Percentiles rank a stretch among this genome's conserved stretches.
Conservation (phyloP, 2,797 vertebrate species). For the Anas bernieri region DNA sequence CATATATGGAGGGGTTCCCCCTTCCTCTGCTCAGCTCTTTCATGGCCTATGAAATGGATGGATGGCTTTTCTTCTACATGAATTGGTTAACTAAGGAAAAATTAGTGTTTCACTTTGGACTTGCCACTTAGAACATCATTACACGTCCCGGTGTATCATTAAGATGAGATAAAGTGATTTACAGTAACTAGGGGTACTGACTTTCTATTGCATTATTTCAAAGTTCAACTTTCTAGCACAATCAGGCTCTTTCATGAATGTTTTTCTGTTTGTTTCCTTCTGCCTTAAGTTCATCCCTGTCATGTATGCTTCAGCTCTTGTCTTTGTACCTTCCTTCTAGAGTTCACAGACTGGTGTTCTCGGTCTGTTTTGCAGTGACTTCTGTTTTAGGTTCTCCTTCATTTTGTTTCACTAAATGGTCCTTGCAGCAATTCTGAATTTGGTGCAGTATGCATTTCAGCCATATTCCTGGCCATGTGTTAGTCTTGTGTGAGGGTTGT, state of each 20-base stretch:
- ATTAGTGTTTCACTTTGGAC: neutral
- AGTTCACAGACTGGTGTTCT: neutral
- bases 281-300: neutral
- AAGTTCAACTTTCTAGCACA: neutral
- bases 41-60: neutral
- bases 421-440: neutral
- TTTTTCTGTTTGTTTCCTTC: neutral
- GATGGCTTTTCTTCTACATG: neutral
- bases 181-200: neutral
- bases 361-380: neutral
- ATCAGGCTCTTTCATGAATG: neutral
- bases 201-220: neutral
- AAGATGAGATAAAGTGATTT: no score
- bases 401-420: neutral
- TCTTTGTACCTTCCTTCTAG: neutral
- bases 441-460: neutral
- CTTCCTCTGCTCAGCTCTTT: neutral
- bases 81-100: neutral
- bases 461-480: neutral
- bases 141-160: no score
- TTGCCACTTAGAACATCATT: neutral
- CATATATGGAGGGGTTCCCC: neutral
- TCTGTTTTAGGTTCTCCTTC: neutral
- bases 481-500: neutral
- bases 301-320: neutral